These are phyloP conservation scores for Otus sunia DNA, from an alignment of 2,113 vertebrate species.

Conservation along the genomic window DNA sequence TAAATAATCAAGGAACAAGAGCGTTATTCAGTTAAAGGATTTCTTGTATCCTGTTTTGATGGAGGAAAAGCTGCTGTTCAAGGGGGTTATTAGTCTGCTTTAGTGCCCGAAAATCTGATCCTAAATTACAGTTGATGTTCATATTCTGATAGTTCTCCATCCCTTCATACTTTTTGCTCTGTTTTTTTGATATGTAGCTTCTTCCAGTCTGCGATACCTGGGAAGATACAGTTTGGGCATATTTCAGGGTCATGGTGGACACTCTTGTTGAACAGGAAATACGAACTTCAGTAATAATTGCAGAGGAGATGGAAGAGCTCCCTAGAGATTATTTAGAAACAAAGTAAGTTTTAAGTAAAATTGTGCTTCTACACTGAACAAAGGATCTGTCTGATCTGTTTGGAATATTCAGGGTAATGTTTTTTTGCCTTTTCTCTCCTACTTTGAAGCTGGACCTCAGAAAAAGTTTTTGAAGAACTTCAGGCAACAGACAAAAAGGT, in stretches of 20 bases:
- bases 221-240: slow-evolving; percentile 96
- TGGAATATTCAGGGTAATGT: neutral
- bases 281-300: slow-evolving; percentile 82
- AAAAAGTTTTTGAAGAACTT: slow-evolving; percentile 96
- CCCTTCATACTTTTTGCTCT: neutral
- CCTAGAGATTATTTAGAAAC: slow-evolving; percentile 91
- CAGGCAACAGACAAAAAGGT: slow-evolving; percentile 94
- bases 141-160: neutral
- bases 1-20: neutral
- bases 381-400: neutral
- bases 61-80: neutral
- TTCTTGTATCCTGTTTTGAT: neutral
- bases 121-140: neutral
- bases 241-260: slow-evolving; percentile 96
- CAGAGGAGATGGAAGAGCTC: slow-evolving; percentile 85
- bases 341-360: slow-evolving; percentile 78
- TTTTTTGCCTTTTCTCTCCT: slow-evolving; percentile 8
- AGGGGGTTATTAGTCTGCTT: neutral
- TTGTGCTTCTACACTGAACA: neutral
- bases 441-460: slow-evolving; percentile 89
- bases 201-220: slow-evolving; percentile 93
- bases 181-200: slow-evolving; percentile 71
- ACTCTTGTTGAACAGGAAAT: slow-evolving; percentile 94
- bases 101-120: neutral
- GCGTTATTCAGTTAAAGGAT: neutral